Percentiles rank a stretch among this genome's conserved stretches.
Evolutionary conservation across 37 sponge, comb jelly and placozoan genomes (phyloP).

Genomic region (Bolinopsis microptera): DNA sequence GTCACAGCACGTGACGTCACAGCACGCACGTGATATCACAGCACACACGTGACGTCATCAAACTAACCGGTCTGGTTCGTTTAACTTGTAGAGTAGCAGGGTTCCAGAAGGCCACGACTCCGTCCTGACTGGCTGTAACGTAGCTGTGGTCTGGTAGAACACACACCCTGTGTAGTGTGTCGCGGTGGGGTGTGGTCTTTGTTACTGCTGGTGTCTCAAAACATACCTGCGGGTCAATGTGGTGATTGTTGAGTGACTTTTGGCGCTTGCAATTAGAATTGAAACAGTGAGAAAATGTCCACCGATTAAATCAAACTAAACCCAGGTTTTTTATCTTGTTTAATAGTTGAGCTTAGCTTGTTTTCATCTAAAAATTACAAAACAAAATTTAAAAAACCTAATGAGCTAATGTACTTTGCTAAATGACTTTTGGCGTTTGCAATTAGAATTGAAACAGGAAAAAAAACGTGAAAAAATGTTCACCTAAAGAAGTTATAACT

Average conservation of each 20-base stretch:
- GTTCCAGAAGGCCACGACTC: constrained; percentile 65
- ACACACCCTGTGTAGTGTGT: constrained; percentile 60
- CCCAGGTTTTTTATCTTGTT: too few species aligned
- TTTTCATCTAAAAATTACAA: too few species aligned
- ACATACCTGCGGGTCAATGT: constrained; percentile 19
- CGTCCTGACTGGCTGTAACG: constrained; percentile 63
- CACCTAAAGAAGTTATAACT: too few species aligned
- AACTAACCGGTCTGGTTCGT: constrained; percentile 18
- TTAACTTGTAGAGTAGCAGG: constrained; percentile 45
- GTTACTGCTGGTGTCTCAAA: constrained; percentile 55
- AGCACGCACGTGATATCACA: too few species aligned
- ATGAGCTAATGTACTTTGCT: too few species aligned
- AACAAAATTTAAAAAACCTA: too few species aligned
- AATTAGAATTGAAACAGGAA: too few species aligned
- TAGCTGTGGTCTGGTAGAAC: constrained; percentile 62
- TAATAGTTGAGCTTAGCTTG: too few species aligned
- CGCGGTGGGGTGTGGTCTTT: constrained; percentile 63
- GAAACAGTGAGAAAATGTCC: neutral
- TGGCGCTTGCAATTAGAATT: neutral
- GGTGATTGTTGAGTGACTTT: too few species aligned
- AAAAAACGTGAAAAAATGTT: too few species aligned
- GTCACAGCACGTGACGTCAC: too few species aligned
- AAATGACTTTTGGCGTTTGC: too few species aligned
- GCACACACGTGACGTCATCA: neutral
- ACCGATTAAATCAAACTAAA: neutral